These are phyloP conservation scores for Miltochrista miniata DNA, from an alignment of 2,888 invertebrate species.

Conservation along the genomic window DNA sequence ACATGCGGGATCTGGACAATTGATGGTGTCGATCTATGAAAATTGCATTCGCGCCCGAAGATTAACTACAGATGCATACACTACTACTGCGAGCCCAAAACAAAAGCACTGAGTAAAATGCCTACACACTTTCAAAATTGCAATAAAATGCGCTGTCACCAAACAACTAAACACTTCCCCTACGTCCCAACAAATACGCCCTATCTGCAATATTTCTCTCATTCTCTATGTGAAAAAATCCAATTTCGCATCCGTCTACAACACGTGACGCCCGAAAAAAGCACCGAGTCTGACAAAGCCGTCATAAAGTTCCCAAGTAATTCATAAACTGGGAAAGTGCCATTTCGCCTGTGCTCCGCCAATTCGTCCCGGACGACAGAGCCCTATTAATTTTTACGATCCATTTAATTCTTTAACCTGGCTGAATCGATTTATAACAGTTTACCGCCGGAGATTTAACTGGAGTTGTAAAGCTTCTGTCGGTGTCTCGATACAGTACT, in stretches of 20 bases:
- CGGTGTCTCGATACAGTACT: conserved; percentile 50
- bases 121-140: conserved; percentile 8
- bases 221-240: conserved; percentile 70
- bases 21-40: too few species aligned
- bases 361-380: conserved; percentile 59
- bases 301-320: conserved; percentile 76
- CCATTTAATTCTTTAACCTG: conserved; percentile 81
- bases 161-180: conserved; percentile 34
- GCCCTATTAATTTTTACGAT: conserved; percentile 80
- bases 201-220: conserved; percentile 46
- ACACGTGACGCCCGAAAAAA: conserved; percentile 73
- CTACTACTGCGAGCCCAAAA: too few species aligned
- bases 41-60: too few species aligned
- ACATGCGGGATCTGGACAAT: too few species aligned
- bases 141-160: conserved; percentile 20
- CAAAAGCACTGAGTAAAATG: background rate
- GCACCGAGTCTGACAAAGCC: conserved; percentile 64
- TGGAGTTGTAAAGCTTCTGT: conserved; percentile 69
- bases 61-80: too few species aligned
- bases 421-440: conserved; percentile 79
- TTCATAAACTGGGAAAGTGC: conserved; percentile 73
- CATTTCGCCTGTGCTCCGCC: conserved; percentile 52
- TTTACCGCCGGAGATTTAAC: conserved; percentile 71
- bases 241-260: conserved; percentile 77
- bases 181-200: conserved; percentile 21